Base-by-base conservation (phyloP, 1,140 invertebrate species). In the Melitaea cinxia region DNA sequence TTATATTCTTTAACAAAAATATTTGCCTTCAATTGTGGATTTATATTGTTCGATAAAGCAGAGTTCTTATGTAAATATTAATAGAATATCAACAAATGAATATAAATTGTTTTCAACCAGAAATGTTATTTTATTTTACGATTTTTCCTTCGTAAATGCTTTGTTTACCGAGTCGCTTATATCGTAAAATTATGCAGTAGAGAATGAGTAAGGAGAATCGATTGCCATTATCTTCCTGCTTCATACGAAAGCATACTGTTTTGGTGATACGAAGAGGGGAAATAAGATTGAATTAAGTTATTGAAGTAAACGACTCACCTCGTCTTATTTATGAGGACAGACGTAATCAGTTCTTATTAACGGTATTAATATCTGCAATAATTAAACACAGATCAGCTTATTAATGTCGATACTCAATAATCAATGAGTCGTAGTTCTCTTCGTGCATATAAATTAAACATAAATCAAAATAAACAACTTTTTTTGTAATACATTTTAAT, bases 201-300 rank as follows among this genome's bases (percentile, higher is more conserved):
- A 60, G 54, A 57, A 65, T 65, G 42, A 57, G 28, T 58, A 47
- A 26, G 55, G 35, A 59, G 47, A 28, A 61, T 55, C 57, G 49
- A 60, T 56, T 67, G 58, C 57, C 39, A 55, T 66, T 64, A 72
- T 64, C 61, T 64, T 50, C 63, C 61, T 55, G 60, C 63, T 60
- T 24, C 58, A 61, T 57, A 33, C 37, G 50, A 49, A 54, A 58
- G 53, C 68, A 70, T 69, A 69, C 50, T 62, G 77, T 77, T 62
- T 57, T 37, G 50, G 68, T 39, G 54, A 71, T 72, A 80, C 81
- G 77, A 80, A 70, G 82, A 82, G 79, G 82, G 82, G 79, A 79
- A 73, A 70, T 39, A 76, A 80, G 79, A 88, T 84, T 79, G 78
- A 83, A 86, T 85, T 86, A 86, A 82, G 74, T 83, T 85, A 81